Percentiles rank a stretch among this genome's conserved stretches.
phyloP scores from a whole-genome alignment of 1,140 invertebrate genomes.

The Neuroterus valhalla region DNA sequence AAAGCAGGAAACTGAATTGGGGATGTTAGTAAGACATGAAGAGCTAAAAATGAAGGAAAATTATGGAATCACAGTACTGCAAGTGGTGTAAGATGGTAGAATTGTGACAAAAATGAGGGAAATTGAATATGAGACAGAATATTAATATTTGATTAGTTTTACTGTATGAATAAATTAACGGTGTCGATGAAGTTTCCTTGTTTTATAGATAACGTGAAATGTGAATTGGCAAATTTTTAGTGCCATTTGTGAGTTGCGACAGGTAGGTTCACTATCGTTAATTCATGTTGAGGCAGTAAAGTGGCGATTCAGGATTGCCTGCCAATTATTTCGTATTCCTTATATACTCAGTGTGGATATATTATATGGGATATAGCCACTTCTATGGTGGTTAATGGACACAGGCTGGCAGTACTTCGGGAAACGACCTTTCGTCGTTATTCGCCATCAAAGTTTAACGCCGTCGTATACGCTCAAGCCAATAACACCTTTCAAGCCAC shows the following conservation, averaged over 20 bases:
- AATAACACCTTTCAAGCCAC: slow-evolving; percentile 50
- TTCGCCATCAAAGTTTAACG: slow-evolving; percentile 63
- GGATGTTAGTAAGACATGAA: no score
- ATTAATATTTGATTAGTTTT: background rate
- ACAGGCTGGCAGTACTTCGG: slow-evolving; percentile 54
- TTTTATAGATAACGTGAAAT: background rate
- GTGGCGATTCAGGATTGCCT: background rate
- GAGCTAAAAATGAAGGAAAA: no score
- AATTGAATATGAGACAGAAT: background rate
- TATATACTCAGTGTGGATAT: slow-evolving; percentile 44
- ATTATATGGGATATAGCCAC: slow-evolving; percentile 47
- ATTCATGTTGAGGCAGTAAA: slow-evolving; percentile 25
- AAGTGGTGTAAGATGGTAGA: no score
- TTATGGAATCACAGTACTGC: no score
- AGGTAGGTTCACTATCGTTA: slow-evolving; percentile 20
- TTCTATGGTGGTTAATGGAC: slow-evolving; percentile 52
- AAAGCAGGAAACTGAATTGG: no score
- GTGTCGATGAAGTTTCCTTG: background rate
- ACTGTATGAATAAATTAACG: background rate
- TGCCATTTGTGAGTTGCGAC: background rate
- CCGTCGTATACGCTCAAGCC: slow-evolving; percentile 53
- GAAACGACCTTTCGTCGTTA: slow-evolving; percentile 56
- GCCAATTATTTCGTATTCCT: slow-evolving; percentile 56
- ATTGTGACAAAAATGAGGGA: background rate
- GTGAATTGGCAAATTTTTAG: background rate